These are phyloP conservation scores for Pimpla rufipes DNA, from an alignment of 2,888 invertebrate genomes.

Conservation along the genomic window DNA sequence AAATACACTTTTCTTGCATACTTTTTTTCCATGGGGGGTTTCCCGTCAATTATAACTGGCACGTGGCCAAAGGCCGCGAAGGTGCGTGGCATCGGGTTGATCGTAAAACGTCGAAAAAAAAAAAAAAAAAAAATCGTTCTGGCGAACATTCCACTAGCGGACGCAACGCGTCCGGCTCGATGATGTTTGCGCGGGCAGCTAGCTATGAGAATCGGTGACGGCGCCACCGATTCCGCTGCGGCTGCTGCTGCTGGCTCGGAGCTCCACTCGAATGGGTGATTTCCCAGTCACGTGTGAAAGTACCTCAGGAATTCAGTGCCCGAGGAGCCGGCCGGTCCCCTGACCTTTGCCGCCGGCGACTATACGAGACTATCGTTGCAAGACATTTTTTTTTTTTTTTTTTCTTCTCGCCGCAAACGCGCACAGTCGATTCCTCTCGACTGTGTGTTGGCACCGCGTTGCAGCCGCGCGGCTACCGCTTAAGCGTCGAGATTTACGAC, in stretches of 20 bases:
- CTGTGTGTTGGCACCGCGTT: no score
- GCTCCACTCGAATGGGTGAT: conserved; percentile 77
- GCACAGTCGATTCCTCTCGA: not conserved
- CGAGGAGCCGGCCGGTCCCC: conserved; percentile 79
- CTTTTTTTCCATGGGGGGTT: no score
- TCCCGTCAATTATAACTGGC: no score
- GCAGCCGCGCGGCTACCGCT: no score
- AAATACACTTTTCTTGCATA: no score
- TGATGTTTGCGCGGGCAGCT: conserved; percentile 70
- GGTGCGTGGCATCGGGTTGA: conserved; percentile 14
- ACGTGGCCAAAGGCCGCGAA: not conserved
- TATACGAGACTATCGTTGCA: conserved; percentile 58
- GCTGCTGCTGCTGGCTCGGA: conserved; percentile 23
- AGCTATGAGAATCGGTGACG: conserved; percentile 70
- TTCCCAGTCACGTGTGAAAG: conserved; percentile 85
- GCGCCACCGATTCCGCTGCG: not conserved
- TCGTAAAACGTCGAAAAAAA: conserved; percentile 32
- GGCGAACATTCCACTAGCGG: conserved; percentile 23
- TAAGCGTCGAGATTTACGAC: no score
- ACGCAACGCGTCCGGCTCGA: conserved; percentile 26
- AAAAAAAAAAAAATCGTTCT: conserved; percentile 26
- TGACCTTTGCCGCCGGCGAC: conserved; percentile 78
- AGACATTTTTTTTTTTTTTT: conserved; percentile 42
- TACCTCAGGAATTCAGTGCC: conserved; percentile 81
- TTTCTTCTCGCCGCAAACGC: conserved; percentile 3